Conservation (phyloP, 2,797 vertebrate species). For the Acropternis orthonyx region DNA sequence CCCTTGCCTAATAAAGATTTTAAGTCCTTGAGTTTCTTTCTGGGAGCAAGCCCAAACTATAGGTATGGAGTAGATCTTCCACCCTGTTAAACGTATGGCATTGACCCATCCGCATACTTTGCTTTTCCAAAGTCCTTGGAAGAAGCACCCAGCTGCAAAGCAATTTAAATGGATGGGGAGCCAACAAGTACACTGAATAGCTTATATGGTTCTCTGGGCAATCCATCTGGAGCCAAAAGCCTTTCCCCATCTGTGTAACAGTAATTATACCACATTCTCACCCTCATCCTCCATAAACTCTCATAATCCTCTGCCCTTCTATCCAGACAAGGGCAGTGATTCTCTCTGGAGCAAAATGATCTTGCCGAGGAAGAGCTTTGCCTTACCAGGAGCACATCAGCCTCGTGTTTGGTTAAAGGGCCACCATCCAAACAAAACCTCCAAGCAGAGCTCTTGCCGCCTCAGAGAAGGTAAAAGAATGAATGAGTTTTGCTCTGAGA, state of each 20-base stretch:
- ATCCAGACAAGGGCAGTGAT: background rate
- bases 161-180: constrained; percentile 32
- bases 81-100: background rate
- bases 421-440: accelerated
- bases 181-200: constrained; percentile 42
- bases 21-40: background rate
- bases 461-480: background rate
- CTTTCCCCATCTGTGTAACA: constrained; percentile 19
- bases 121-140: background rate
- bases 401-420: accelerated
- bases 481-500: background rate
- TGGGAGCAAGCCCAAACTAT: background rate
- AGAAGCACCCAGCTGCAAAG: constrained; percentile 23
- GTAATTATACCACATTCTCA: background rate
- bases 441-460: background rate
- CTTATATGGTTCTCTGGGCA: constrained; percentile 51
- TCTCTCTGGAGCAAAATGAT: constrained; percentile 1
- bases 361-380: background rate
- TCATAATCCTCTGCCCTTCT: constrained; percentile 2
- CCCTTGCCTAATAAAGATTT: background rate
- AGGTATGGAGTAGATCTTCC: background rate
- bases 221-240: constrained; percentile 56
- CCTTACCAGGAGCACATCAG: background rate
- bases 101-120: background rate
- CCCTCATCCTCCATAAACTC: constrained; percentile 20